These are phyloP conservation scores for Gnathonemus echidnorhynchus DNA, from an alignment of 2,113 vertebrate species.

Conservation along the genomic window DNA sequence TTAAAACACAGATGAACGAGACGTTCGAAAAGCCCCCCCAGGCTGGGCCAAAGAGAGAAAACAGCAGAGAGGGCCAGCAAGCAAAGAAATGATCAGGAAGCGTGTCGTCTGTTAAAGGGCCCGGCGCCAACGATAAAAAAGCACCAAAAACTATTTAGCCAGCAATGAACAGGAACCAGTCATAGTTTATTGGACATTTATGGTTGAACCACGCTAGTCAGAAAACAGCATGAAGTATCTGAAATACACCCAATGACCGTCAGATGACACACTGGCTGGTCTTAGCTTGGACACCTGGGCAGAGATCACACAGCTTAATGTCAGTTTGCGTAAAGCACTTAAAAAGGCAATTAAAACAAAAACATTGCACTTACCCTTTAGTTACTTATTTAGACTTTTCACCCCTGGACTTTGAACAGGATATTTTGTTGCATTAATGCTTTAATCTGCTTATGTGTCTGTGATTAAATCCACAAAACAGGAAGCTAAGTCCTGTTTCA, in stretches of 20 bases:
- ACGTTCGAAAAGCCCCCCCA: slow-evolving; percentile 55
- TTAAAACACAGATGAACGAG: slow-evolving; percentile 48
- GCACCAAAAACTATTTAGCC: background rate
- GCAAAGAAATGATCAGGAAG: background rate
- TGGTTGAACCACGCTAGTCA: background rate
- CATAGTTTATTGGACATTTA: background rate
- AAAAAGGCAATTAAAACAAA: background rate
- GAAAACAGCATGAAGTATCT: background rate
- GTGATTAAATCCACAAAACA: background rate
- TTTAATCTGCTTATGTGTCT: background rate
- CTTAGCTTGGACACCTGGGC: background rate
- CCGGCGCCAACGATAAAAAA: background rate
- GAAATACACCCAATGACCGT: background rate
- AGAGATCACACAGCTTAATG: background rate
- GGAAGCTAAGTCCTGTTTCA: background rate
- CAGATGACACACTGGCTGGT: background rate
- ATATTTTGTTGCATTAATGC: background rate
- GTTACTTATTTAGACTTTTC: background rate
- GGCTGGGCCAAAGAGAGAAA: slow-evolving; percentile 45
- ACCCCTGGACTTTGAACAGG: background rate
- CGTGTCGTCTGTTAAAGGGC: background rate
- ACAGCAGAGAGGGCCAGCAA: slow-evolving; percentile 24
- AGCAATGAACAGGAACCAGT: background rate
- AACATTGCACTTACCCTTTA: background rate
- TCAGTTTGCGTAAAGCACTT: background rate